A percentile compares a stretch with the other conserved stretches of the same genome.
Evolutionary conservation across 2,797 vertebrate species (phyloP).

Genomic region (Sebastes taczanowskii): DNA sequence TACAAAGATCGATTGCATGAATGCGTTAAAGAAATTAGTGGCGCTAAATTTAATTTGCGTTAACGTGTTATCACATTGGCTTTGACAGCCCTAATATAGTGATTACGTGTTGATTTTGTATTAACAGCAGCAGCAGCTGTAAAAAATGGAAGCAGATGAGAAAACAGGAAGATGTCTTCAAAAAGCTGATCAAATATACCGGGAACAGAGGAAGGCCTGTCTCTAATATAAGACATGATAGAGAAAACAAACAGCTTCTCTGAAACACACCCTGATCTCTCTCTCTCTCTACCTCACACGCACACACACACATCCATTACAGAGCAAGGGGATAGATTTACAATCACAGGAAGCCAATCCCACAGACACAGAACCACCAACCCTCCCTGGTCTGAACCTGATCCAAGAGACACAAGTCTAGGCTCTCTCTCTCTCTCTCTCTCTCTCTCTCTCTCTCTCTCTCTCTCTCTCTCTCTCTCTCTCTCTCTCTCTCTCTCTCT

Average conservation of each 20-base stretch:
- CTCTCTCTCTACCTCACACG: background rate
- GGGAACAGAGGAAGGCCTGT: background rate
- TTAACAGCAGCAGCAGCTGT: background rate
- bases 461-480: background rate
- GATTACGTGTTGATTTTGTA: background rate
- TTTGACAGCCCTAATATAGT: too few species aligned
- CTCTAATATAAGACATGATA: background rate
- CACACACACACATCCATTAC: constrained; percentile 39
- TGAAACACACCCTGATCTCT: constrained; percentile 42
- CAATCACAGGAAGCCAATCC: constrained; percentile 75
- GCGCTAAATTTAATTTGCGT: too few species aligned
- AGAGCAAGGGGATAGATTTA: constrained; percentile 62
- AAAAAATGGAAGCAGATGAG: background rate
- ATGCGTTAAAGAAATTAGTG: too few species aligned
- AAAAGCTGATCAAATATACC: background rate
- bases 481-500: constrained; percentile 25
- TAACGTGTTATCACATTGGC: too few species aligned
- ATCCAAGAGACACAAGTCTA: too few species aligned
- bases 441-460: constrained; percentile 22
- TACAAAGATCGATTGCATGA: too few species aligned
- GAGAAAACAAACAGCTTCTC: constrained; percentile 25
- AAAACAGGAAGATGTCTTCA: background rate
- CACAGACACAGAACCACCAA: constrained; percentile 51
- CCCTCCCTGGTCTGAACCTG: constrained; percentile 54
- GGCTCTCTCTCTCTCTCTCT: constrained; percentile 22